Evolutionary conservation across 2,888 invertebrate species (phyloP), one percentile per base, ranked within the genome.

Genomic region (Liopterus haemorrhoidalis): DNA sequence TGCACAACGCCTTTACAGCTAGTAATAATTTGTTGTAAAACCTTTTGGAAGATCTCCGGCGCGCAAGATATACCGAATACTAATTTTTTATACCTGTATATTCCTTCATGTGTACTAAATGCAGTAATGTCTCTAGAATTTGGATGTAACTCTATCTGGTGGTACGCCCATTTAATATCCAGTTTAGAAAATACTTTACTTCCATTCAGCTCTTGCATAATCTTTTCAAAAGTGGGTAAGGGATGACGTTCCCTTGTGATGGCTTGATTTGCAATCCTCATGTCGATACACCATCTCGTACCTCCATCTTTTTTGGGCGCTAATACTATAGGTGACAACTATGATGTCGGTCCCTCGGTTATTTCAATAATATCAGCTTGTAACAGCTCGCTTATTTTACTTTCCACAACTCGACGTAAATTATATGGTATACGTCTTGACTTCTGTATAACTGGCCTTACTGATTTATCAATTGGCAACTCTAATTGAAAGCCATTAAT

Each of bases 41-140:
- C 55, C 48, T 65, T 60, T 51, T 67, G 63, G 49, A 64, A 68
- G 2, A 63, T 53, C 51, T 67, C 69, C 1, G 64, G 61, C 2
- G 69, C 69, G 37, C 64, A 65, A 1, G 52, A 53, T 5, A 67
- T 58, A 32, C 32, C 8, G 5, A 32, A 32, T 2, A 32, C n/a
- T 1, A 32, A 14, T 0, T 64, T 14, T 41, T 64, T 66, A 43
- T 60, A 67, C 8, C 60, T 43, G 36, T 41, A 62, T 6, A 65
- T 25, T 0, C 62, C 63, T 21, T 49, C 50, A 11, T 46, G 47
- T 1, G 62, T 60, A 2, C 57, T 57, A 42, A 65, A 65, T 4
- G 60, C 61, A 8, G 62, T 62, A 4, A 63, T 55, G 8, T 48
- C 43, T 32, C 56, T 27, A 0, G 59, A 60, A 3, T 55, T 49